phyloP scores from a whole-genome alignment of 2,113 vertebrate species.

The Enhydra lutris region DNA sequence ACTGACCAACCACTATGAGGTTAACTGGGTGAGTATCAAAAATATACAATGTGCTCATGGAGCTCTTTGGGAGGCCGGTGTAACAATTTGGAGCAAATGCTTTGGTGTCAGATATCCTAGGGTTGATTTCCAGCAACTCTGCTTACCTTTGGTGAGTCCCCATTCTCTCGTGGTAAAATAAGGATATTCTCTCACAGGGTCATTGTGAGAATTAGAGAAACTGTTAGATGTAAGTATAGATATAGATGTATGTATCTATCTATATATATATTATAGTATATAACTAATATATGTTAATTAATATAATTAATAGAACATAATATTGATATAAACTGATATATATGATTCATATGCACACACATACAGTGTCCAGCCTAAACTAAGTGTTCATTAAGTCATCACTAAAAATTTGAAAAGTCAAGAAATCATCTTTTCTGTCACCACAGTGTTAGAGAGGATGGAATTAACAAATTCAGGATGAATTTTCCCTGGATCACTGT shows the following conservation, averaged over 20 bases:
- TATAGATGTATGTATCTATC: neutral
- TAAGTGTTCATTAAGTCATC: constrained; percentile 6
- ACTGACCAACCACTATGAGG: neutral
- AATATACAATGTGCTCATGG: neutral
- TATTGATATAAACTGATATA: neutral
- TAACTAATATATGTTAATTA: no score
- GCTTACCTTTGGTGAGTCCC: neutral
- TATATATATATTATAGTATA: neutral
- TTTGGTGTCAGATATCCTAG: neutral
- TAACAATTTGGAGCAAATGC: neutral
- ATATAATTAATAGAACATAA: no score
- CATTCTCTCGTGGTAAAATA: neutral
- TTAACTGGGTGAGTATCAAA: neutral
- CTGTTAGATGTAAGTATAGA: neutral
- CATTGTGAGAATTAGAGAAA: neutral
- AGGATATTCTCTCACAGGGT: neutral
- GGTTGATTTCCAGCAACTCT: neutral
- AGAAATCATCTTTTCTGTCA: neutral
- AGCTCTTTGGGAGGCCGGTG: neutral
- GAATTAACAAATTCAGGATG: neutral
- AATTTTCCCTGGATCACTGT: neutral
- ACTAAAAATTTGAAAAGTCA: neutral
- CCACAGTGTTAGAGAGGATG: neutral
- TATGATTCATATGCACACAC: neutral
- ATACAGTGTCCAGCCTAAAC: neutral